These are phyloP conservation scores for Reinhardtius hippoglossoides DNA, from an alignment of 2,113 vertebrate species.

Conservation along the genomic window DNA sequence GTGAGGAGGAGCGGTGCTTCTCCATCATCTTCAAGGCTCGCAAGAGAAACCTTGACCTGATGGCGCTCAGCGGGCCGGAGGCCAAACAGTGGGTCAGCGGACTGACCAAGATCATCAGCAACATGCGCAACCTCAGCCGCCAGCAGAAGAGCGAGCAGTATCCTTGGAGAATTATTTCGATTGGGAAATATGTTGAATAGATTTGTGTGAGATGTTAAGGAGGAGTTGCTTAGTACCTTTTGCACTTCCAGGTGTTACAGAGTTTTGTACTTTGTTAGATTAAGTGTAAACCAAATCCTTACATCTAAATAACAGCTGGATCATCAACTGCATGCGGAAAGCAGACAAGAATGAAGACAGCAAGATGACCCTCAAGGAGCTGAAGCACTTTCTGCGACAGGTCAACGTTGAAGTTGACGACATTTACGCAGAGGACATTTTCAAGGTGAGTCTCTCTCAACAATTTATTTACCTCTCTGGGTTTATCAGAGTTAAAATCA, in stretches of 20 bases:
- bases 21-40: constrained; percentile 93
- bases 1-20: constrained; percentile 88
- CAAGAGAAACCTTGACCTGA: constrained; percentile 90
- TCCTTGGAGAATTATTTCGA: constrained; percentile 79
- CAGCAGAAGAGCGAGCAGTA: constrained; percentile 94
- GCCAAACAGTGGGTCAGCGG: constrained; percentile 87
- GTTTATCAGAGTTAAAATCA: background rate
- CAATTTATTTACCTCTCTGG: background rate
- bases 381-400: constrained; percentile 92
- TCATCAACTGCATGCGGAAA: constrained; percentile 92
- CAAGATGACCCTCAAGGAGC: constrained; percentile 94
- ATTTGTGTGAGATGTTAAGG: too few species aligned
- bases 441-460: constrained; percentile 80
- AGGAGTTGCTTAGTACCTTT: background rate
- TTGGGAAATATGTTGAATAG: background rate
- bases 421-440: constrained; percentile 88
- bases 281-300: constrained; percentile 76
- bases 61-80: constrained; percentile 79
- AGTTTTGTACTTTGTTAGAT: background rate
- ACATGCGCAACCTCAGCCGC: constrained; percentile 85
- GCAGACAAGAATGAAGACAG: constrained; percentile 96
- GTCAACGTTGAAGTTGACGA: constrained; percentile 91
- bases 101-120: constrained; percentile 88
- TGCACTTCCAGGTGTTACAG: background rate
- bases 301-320: constrained; percentile 88